Conservation (phyloP, 2,113 vertebrate genomes). For the Strix uralensis region DNA sequence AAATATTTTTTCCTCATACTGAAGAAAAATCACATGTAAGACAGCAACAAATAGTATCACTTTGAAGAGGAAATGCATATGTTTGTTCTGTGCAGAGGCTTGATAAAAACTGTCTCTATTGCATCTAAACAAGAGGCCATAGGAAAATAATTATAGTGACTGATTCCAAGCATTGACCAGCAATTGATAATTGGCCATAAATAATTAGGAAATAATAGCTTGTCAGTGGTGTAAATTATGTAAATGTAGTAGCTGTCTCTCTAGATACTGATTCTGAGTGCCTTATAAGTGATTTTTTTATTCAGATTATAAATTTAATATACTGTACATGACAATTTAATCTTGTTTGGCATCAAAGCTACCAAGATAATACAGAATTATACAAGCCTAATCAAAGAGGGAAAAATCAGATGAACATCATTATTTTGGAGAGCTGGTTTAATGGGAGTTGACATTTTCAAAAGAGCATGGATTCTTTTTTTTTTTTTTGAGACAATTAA, state of each 20-base stretch:
- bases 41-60: not conserved
- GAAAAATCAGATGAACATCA: slow-evolving; percentile 61
- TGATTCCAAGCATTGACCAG: slow-evolving; percentile 68
- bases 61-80: slow-evolving; percentile 28
- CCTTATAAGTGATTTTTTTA: slow-evolving; percentile 68
- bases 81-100: not conserved
- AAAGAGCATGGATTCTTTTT: slow-evolving; percentile 45
- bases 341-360: slow-evolving; percentile 75
- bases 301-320: slow-evolving; percentile 73
- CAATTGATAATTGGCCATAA: slow-evolving; percentile 75
- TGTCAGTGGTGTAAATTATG: slow-evolving; percentile 63
- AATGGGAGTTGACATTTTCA: slow-evolving; percentile 59
- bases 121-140: slow-evolving; percentile 21
- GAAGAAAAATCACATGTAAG: slow-evolving; percentile 25
- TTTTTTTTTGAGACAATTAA: slow-evolving; percentile 43
- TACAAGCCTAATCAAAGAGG: slow-evolving; percentile 73
- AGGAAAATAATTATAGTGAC: slow-evolving; percentile 72
- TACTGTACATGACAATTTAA: slow-evolving; percentile 75
- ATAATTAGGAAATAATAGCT: slow-evolving; percentile 70
- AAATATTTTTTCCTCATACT: not conserved
- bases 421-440: slow-evolving; percentile 64
- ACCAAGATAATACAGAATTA: slow-evolving; percentile 74
- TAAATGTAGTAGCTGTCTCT: slow-evolving; percentile 50
- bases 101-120: slow-evolving; percentile 24
- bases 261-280: slow-evolving; percentile 56